Percentiles rank a stretch among this genome's conserved stretches.
Evolutionary conservation across 1,140 invertebrate species (phyloP).

Genomic region (Hylyphantes graminicola): DNA sequence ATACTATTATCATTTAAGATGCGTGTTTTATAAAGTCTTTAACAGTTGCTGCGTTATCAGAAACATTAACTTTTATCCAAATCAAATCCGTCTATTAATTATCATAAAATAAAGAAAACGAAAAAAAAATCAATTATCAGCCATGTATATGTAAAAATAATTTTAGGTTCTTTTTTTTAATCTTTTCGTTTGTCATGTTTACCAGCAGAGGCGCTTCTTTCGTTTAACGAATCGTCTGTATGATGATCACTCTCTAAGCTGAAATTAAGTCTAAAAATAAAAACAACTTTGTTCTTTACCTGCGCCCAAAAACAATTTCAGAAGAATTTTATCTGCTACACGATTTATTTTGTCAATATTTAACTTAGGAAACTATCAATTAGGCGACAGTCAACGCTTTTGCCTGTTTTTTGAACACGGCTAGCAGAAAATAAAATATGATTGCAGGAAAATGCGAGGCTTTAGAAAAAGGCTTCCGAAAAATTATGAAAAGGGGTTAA

Average conservation of each 20-base stretch:
- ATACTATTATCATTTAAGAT: too few species aligned
- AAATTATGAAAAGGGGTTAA: constrained; percentile 15
- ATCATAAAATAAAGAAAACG: too few species aligned
- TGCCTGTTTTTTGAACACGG: background rate
- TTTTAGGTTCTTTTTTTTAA: too few species aligned
- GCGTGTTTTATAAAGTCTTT: too few species aligned
- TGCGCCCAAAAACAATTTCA: constrained; percentile 1
- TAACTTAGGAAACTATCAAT: constrained; percentile 29
- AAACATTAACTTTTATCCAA: too few species aligned
- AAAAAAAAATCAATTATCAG: too few species aligned
- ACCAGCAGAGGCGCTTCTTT: too few species aligned
- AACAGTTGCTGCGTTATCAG: too few species aligned
- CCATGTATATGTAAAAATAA: too few species aligned
- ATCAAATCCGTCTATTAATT: too few species aligned
- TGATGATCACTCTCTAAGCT: constrained; percentile 13
- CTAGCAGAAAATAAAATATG: constrained; percentile 38
- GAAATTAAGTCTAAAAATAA: background rate
- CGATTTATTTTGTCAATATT: constrained; percentile 45
- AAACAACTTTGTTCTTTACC: constrained; percentile 7
- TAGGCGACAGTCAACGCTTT: constrained; percentile 18
- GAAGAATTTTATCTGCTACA: constrained; percentile 22
- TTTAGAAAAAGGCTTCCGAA: background rate
- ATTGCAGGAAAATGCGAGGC: background rate
- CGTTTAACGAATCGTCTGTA: too few species aligned
- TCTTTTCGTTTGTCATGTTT: too few species aligned